Base-by-base conservation (phyloP, 2,888 invertebrate species). In the Saturnia pavonia region DNA sequence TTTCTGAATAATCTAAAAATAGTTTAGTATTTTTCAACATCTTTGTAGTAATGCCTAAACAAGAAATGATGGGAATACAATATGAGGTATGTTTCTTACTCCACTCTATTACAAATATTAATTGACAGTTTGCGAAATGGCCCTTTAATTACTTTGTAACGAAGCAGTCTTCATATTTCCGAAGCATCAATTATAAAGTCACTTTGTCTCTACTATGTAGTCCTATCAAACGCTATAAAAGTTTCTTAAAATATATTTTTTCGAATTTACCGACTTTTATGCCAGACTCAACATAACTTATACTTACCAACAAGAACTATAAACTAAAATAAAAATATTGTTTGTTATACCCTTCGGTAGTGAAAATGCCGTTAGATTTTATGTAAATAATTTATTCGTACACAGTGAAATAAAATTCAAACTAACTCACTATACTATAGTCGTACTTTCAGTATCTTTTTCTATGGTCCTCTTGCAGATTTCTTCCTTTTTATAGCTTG, bases 1-100 rank as follows among this genome's bases (percentile, higher is more conserved):
- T 86, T 72, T 78, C 84, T 0, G 91, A 85, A 12, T 85, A 80
- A 6, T 76, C 79, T 12, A 92, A 73, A 67, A 85, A 92, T 67
- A 90, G 71, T 0, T 79, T 73, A 0, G 84, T 79, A 70, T 82
- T 87, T 70, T 74, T 71, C 0, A 72, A 14, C 88, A 88, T 89
- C 72, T 45, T 78, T 68, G 7, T 69, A 3, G 9, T 51, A 43
- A 57, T 25, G 27, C 22, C 19, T 27, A 60, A 14, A 60, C 27
- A 11, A 14, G 14, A 60, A 27, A 45, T 68, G 34, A 68, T 43
- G 22, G 1, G 22, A 48, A 48, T 48, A 48, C 34, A 16, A n/a
- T 67, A 11, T 22, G 22, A 45, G 45, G 16, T 12, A 67, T 45
- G 22, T 67, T 45, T 67, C 67, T 43, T 25, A n/a, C 43, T 16